A percentile compares a stretch with the other conserved stretches of the same genome.
phyloP scores from a whole-genome alignment of 2,113 vertebrate species.

The Forbesichthys agassizii region DNA sequence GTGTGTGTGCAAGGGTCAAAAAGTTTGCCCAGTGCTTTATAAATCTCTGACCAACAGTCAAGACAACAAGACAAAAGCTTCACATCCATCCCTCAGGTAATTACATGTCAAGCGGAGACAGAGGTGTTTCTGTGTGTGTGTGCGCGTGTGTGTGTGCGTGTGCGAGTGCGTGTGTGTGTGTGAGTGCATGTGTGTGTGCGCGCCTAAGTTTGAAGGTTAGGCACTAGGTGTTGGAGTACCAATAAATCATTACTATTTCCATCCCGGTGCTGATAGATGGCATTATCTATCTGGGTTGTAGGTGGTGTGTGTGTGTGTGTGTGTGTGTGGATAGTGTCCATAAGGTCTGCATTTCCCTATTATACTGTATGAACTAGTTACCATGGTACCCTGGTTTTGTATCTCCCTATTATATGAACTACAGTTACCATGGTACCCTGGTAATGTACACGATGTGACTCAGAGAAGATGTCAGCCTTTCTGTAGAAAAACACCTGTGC shows the following conservation, averaged over 20 bases:
- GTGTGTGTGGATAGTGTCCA: neutral
- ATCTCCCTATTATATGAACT: too few relatives aligned
- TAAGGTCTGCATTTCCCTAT: too few relatives aligned
- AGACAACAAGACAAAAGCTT: neutral
- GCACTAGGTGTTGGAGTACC: slow-evolving; percentile 2
- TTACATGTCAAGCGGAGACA: slow-evolving; percentile 19
- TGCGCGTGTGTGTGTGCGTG: slow-evolving; percentile 1
- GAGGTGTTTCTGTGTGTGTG: slow-evolving; percentile 11
- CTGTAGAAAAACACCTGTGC: too few relatives aligned
- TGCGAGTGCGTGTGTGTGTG: slow-evolving; percentile 2
- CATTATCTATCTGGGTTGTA: slow-evolving; percentile 11
- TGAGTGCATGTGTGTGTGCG: slow-evolving; percentile 7
- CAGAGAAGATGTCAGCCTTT: too few relatives aligned
- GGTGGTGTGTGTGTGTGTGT: neutral
- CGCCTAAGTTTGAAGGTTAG: slow-evolving; percentile 1
- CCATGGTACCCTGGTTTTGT: too few relatives aligned
- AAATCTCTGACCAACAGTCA: neutral
- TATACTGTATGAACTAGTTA: too few relatives aligned
- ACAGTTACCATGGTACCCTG: too few relatives aligned
- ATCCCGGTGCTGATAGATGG: neutral
- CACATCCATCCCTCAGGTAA: slow-evolving; percentile 17
- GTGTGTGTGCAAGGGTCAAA: too few relatives aligned
- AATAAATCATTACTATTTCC: slow-evolving; percentile 7
- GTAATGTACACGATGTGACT: too few relatives aligned
- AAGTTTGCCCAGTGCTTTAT: neutral